Conservation (phyloP, 2,113 vertebrate species). For the Cyanistes caeruleus region DNA sequence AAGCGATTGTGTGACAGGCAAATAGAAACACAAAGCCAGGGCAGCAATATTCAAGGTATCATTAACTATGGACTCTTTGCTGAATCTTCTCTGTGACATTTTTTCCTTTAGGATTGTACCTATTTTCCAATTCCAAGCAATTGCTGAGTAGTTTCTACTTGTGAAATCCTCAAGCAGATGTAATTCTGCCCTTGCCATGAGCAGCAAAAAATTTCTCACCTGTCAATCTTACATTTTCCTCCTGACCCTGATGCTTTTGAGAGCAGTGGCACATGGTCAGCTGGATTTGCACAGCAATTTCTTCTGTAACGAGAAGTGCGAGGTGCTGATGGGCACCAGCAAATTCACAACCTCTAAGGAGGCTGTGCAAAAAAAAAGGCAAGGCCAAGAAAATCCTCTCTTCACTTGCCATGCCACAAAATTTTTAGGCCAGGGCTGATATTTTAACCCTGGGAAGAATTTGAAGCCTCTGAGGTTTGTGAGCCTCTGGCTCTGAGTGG, state of each 20-base stretch:
- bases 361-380: background rate
- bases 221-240: background rate
- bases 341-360: background rate
- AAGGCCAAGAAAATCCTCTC: background rate
- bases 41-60: background rate
- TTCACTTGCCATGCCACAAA: background rate
- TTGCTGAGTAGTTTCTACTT: background rate
- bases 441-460: background rate
- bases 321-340: background rate
- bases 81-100: background rate
- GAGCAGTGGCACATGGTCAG: background rate
- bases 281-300: background rate
- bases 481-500: background rate
- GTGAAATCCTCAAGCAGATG: background rate
- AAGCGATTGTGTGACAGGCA: background rate
- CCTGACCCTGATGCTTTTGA: background rate
- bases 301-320: accelerated
- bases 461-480: background rate
- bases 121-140: background rate
- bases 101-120: background rate
- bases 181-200: background rate
- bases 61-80: background rate
- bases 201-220: background rate
- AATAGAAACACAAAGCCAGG: background rate
- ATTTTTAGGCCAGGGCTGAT: background rate